Conservation (phyloP, 2,113 vertebrate species). For the Heloderma charlesbogerti region DNA sequence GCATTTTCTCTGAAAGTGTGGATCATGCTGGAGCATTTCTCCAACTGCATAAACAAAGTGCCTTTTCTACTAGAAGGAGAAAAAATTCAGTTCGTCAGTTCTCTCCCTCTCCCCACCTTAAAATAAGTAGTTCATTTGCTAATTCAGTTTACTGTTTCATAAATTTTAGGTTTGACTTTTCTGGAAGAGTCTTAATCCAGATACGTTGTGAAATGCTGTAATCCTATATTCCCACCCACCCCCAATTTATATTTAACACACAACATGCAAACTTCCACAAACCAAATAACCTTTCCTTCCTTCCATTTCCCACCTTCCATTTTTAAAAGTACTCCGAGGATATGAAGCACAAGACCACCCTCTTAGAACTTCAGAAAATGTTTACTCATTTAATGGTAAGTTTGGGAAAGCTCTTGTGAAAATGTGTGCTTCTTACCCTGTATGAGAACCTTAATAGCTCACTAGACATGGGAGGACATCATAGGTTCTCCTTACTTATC, state of each 20-base stretch:
- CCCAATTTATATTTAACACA: background rate
- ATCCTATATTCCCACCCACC: background rate
- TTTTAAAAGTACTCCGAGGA: slow-evolving; percentile 92
- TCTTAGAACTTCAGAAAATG: slow-evolving; percentile 99
- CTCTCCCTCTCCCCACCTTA: background rate
- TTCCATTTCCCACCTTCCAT: slow-evolving; percentile 33
- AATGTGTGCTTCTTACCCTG: background rate
- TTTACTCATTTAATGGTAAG: slow-evolving; percentile 99
- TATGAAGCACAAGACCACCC: slow-evolving; percentile 98
- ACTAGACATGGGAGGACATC: background rate
- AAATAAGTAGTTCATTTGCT: background rate
- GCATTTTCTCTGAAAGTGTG: background rate
- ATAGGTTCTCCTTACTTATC: background rate
- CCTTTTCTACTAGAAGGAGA: background rate
- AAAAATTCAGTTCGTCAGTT: background rate
- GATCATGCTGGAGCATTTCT: background rate
- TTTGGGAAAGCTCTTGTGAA: slow-evolving; percentile 23
- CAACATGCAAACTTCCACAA: background rate
- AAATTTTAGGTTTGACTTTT: background rate
- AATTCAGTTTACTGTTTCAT: background rate
- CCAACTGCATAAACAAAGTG: background rate
- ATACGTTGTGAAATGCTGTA: slow-evolving; percentile 21
- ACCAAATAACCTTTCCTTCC: background rate
- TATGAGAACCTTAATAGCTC: background rate
- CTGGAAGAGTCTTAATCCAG: background rate